A percentile compares a stretch with the other conserved stretches of the same genome.
Conservation (phyloP, 2,797 vertebrate species). For the Uromys caudimaculatus region DNA sequence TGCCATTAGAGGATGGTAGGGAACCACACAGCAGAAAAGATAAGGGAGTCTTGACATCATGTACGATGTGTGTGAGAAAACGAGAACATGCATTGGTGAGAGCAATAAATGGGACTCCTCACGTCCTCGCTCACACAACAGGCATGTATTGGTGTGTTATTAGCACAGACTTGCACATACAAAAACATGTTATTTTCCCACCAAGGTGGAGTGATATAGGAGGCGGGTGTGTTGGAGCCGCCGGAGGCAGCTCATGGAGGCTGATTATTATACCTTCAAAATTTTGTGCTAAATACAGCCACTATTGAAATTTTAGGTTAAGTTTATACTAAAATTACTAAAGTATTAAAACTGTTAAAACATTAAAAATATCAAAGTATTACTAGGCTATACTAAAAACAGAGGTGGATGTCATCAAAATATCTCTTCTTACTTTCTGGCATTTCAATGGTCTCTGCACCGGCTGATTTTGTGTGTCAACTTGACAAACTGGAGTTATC, state of each 20-base stretch:
- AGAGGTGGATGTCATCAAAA: background rate
- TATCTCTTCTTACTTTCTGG: background rate
- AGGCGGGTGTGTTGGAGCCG: accelerated
- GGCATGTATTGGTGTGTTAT: background rate
- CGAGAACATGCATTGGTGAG: background rate
- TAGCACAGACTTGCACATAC: background rate
- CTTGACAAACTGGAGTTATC: no score
- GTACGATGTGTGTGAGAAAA: background rate
- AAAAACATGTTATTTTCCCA: background rate
- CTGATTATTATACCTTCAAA: background rate
- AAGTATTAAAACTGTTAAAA: background rate
- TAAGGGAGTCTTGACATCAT: background rate
- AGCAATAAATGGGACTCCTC: background rate
- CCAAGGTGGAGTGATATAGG: background rate
- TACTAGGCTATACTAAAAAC: background rate
- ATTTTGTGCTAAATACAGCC: background rate
- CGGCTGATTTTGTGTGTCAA: no score
- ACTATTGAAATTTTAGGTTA: background rate
- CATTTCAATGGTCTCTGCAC: background rate
- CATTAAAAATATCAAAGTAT: background rate
- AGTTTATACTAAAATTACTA: background rate
- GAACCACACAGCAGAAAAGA: background rate
- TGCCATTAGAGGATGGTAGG: background rate
- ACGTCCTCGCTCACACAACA: background rate
- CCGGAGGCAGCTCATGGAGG: background rate